Base-by-base conservation (phyloP, 2,113 vertebrate species). In the Xyrauchen texanus region DNA sequence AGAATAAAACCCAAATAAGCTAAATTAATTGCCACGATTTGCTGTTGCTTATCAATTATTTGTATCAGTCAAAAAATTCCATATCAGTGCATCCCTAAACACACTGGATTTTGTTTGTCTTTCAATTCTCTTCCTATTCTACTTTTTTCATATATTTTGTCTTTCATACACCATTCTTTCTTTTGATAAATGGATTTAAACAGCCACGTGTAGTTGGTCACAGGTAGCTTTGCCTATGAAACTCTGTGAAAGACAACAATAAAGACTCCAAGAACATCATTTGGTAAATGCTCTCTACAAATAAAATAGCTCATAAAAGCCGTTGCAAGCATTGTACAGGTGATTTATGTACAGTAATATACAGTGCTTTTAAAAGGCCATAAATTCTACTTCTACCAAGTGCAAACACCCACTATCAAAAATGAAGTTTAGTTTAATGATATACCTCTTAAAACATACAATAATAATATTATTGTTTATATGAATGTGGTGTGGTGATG, bases 311-410 rank as follows among this genome's bases (percentile, higher is more conserved):
- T 88, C 88, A 89, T 93, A 90, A 90, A 91, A 91, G 88, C 74
- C 64, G 57, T 4, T 34, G 61, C 71, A 87, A 82, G 87, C 88
- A 83, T 83, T 87, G 72, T 86, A 70, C 82, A 61, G 76, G 87
- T 90, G 90, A 91, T 92, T 93, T 92, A 93, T 91, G 82, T 84
- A 83, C 83, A 84, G 88, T 75, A 81, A 89, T 90, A 89, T 87
- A 53, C 63, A 34, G 64, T 65, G 34, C 51, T 66, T 76, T 69
- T 80, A 83, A 69, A 76, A 76, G 44, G 75, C 58, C 45, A 47
- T 68, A 49, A 77, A 79, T 71, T 21, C 61, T 8, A 8, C 44
- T 76, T 84, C 86, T 52, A 86, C 86, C 87, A 57, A 92, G 86
- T 55, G 15, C 78, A 68, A 72, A 76, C 46, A 77, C 45, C 57